These are phyloP conservation scores for Aphidius gifuensis DNA, from an alignment of 1,140 invertebrate species.

Conservation along the genomic window DNA sequence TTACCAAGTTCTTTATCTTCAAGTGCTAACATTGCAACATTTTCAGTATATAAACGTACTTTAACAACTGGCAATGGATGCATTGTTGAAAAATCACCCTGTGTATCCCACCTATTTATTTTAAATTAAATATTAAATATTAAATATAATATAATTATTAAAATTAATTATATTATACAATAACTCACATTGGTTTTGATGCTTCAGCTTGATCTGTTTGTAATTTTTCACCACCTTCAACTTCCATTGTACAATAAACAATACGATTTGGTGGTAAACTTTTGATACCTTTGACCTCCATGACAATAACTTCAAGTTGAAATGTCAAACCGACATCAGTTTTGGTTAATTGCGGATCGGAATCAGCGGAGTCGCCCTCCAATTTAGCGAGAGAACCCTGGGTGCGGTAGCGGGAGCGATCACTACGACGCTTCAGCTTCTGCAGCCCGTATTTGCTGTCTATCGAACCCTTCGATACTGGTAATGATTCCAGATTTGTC, in stretches of 20 bases:
- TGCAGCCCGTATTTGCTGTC: slow-evolving; percentile 97
- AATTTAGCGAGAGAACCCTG: slow-evolving; percentile 91
- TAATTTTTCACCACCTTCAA: slow-evolving; percentile 95
- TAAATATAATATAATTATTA: not conserved
- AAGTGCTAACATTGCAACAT: slow-evolving; percentile 92
- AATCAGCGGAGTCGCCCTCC: slow-evolving; percentile 87
- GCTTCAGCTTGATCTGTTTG: slow-evolving; percentile 99
- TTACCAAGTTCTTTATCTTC: slow-evolving; percentile 98
- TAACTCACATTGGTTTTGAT: slow-evolving; percentile 92
- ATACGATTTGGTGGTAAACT: slow-evolving; percentile 94
- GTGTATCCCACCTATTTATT: slow-evolving; percentile 82
- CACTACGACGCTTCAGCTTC: slow-evolving; percentile 78
- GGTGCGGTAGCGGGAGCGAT: slow-evolving; percentile 55
- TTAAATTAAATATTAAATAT: not conserved
- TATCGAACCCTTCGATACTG: slow-evolving; percentile 95
- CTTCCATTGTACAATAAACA: slow-evolving; percentile 99
- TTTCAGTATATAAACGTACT: slow-evolving; percentile 96
- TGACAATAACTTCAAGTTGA: slow-evolving; percentile 92
- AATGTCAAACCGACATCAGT: slow-evolving; percentile 96
- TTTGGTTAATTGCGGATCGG: slow-evolving; percentile 88
- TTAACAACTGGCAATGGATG: slow-evolving; percentile 96
- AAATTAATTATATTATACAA: slow-evolving; percentile 2
- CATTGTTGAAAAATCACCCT: slow-evolving; percentile 97
- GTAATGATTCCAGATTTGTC: slow-evolving; percentile 97
- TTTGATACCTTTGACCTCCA: slow-evolving; percentile 98